Conservation (phyloP, 2,888 invertebrate genomes). For the Calephelis perditalis region DNA sequence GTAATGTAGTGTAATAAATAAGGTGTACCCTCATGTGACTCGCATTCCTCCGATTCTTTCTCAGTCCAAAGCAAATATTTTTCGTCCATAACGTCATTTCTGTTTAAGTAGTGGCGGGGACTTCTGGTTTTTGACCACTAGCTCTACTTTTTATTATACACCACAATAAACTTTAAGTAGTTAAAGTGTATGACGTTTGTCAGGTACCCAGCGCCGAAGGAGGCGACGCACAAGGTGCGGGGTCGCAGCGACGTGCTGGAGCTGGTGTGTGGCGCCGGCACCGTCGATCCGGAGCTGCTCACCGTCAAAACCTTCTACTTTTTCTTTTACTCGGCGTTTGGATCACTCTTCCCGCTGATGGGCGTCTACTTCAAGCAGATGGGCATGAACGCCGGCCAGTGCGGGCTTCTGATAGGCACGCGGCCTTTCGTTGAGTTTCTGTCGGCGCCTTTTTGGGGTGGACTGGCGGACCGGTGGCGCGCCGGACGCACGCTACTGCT, state of each 20-base stretch:
- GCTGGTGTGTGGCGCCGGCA: conserved; percentile 85
- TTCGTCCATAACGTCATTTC: too few relatives aligned
- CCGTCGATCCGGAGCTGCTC: conserved; percentile 93
- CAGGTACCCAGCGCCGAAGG: conserved; percentile 91
- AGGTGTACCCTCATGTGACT: too few relatives aligned
- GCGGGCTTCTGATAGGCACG: conserved; percentile 95
- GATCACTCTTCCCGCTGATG: conserved; percentile 97
- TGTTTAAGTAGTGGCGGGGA: too few relatives aligned
- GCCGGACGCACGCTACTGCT: conserved; percentile 92
- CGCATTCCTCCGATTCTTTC: too few relatives aligned
- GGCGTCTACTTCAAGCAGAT: conserved; percentile 99
- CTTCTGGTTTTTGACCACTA: too few relatives aligned
- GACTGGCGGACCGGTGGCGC: conserved; percentile 93
- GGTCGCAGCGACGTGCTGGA: conserved; percentile 91
- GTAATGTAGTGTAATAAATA: too few relatives aligned
- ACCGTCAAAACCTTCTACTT: conserved; percentile 99
- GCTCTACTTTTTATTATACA: too few relatives aligned
- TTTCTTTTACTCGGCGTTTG: conserved; percentile 99
- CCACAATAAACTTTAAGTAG: too few relatives aligned
- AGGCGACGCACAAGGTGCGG: conserved; percentile 93
- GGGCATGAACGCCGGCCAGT: conserved; percentile 98
- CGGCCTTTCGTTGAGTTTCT: conserved; percentile 98
- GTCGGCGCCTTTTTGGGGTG: conserved; percentile 98
- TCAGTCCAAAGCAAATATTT: too few relatives aligned
- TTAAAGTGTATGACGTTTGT: too few relatives aligned